These are phyloP conservation scores for Drosophila malerkotliana DNA, from an alignment of 1,140 invertebrate genomes.

Conservation along the genomic window DNA sequence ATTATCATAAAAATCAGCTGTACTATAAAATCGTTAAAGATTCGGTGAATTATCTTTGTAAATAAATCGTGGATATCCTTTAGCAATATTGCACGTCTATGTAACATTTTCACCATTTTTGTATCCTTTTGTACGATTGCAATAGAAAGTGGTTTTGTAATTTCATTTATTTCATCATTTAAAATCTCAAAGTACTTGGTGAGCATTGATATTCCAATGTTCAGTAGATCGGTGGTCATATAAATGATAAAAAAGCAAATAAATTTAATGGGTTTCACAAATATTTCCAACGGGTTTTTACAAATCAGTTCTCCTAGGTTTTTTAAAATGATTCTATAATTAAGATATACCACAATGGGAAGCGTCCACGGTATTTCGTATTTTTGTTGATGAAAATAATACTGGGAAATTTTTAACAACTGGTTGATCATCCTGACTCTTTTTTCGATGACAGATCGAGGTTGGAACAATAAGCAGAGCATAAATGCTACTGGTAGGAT, in stretches of 20 bases:
- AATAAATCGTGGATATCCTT: background rate
- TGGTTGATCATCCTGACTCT: background rate
- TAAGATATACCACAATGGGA: background rate
- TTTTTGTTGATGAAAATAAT: background rate
- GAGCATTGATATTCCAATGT: background rate
- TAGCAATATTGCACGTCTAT: background rate
- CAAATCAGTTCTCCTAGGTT: too few species aligned
- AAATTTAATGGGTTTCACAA: background rate
- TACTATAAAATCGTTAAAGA: background rate
- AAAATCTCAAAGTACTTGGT: background rate
- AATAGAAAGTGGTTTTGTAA: background rate
- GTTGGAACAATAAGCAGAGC: background rate
- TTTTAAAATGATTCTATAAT: background rate
- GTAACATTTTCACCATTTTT: background rate
- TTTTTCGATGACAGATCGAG: background rate
- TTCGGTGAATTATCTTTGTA: background rate
- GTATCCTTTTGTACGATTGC: background rate
- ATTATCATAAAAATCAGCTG: background rate
- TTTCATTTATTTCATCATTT: background rate
- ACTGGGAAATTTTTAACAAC: background rate
- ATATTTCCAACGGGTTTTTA: background rate
- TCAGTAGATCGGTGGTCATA: background rate
- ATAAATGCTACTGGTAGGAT: background rate
- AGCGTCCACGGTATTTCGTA: background rate
- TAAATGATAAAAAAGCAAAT: background rate